Conservation (phyloP, 2,888 invertebrate species). For the Tenthredo distinguenda region DNA sequence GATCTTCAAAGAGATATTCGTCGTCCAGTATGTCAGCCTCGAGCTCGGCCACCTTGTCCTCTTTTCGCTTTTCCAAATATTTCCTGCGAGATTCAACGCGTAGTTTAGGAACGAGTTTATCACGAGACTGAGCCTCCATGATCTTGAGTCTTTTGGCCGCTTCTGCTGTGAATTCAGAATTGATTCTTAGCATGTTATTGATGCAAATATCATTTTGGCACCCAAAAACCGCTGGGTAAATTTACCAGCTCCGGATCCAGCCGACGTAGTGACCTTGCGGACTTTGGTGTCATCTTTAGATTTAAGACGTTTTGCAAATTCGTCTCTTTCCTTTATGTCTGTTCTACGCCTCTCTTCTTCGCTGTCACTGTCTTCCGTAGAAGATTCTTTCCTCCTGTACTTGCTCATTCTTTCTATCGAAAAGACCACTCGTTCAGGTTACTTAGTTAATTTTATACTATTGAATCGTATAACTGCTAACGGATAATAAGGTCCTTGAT, state of each 20-base stretch:
- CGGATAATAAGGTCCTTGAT: neutral
- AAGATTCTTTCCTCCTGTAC: conserved; percentile 78
- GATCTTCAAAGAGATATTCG: conserved; percentile 95
- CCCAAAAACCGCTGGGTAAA: neutral
- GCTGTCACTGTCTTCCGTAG: conserved; percentile 84
- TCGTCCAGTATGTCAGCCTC: conserved; percentile 98
- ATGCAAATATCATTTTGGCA: neutral
- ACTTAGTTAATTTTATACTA: neutral
- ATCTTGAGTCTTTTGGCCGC: conserved; percentile 93
- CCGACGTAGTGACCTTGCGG: conserved; percentile 84
- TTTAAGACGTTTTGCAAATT: conserved; percentile 93
- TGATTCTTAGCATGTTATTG: neutral
- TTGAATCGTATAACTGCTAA: neutral
- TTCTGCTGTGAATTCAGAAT: conserved; percentile 80
- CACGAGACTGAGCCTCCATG: conserved; percentile 91
- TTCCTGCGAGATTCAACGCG: conserved; percentile 94
- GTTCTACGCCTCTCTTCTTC: conserved; percentile 89
- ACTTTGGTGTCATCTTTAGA: conserved; percentile 94
- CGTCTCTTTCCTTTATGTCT: conserved; percentile 96
- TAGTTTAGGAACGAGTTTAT: conserved; percentile 92
- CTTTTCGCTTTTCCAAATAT: conserved; percentile 97
- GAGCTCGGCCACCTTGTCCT: conserved; percentile 96
- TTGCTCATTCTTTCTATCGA: conserved; percentile 69
- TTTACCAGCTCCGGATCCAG: conserved; percentile 72
- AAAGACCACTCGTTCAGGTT: neutral